These are phyloP conservation scores for Diorhabda sublineata DNA, from an alignment of 1,140 invertebrate species.

Conservation along the genomic window DNA sequence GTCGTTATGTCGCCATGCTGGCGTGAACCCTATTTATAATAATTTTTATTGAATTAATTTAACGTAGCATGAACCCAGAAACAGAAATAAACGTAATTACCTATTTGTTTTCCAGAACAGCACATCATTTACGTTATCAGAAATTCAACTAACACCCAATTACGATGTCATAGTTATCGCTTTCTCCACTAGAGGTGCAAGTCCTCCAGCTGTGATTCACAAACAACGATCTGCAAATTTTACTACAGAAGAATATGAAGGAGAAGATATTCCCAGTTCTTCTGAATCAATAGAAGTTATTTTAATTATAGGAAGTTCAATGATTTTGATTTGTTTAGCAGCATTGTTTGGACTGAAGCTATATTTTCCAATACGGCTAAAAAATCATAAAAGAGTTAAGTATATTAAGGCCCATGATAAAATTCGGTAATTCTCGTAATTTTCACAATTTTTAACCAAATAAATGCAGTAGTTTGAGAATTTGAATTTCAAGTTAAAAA, in stretches of 20 bases:
- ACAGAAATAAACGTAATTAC: too few species aligned
- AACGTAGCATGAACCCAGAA: too few species aligned
- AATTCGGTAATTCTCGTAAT: neutral
- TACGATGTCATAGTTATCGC: constrained; percentile 42
- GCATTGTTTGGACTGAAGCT: constrained; percentile 24
- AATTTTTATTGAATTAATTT: too few species aligned
- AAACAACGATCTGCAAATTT: neutral
- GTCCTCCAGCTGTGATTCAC: constrained; percentile 19
- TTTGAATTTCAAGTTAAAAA: too few species aligned
- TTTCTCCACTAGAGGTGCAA: constrained; percentile 41
- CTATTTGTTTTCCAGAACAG: constrained; percentile 34
- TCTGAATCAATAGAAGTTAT: constrained; percentile 8
- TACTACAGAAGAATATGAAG: too few species aligned
- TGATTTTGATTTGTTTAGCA: constrained; percentile 19
- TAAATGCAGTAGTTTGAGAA: too few species aligned
- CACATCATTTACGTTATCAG: constrained; percentile 32
- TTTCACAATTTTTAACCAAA: neutral
- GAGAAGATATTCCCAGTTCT: too few species aligned
- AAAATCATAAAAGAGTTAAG: constrained; percentile 14
- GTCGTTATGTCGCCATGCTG: too few species aligned
- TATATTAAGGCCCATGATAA: constrained; percentile 11
- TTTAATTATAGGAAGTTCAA: constrained; percentile 16
- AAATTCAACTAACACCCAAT: constrained; percentile 28
- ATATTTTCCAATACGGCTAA: constrained; percentile 25
- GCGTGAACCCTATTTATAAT: too few species aligned